These are phyloP conservation scores for Myripristis murdjan DNA, from an alignment of 2,797 vertebrate species.

Conservation along the genomic window DNA sequence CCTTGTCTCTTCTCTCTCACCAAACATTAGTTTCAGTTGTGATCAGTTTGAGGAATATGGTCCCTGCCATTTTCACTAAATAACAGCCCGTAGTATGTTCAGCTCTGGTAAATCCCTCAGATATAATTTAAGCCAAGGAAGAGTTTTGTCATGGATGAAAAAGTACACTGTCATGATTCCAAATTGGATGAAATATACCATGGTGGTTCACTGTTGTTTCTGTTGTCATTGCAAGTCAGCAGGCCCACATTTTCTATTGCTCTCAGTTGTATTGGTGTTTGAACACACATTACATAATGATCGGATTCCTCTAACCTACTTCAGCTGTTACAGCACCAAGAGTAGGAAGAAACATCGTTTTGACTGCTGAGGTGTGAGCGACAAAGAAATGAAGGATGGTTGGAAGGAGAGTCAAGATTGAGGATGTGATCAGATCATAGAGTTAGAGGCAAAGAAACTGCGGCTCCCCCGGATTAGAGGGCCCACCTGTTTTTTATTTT, in stretches of 20 bases:
- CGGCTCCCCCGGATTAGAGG: slow-evolving; percentile 47
- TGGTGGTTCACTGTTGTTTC: neutral
- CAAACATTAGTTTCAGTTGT: neutral
- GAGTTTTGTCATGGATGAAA: neutral
- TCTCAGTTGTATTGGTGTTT: no score
- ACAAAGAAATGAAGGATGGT: neutral
- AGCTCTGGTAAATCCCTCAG: no score
- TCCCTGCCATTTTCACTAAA: neutral
- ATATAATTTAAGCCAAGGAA: no score
- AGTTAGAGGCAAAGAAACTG: slow-evolving; percentile 10
- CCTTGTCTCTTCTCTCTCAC: neutral
- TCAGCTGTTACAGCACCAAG: no score
- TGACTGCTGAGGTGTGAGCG: neutral
- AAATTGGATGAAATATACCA: neutral
- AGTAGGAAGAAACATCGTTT: no score
- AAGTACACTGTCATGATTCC: neutral
- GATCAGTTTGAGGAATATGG: neutral
- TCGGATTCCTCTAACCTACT: no score
- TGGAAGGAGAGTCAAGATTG: neutral
- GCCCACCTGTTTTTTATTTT: slow-evolving; percentile 18
- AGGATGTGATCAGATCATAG: no score
- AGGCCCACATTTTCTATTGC: no score
- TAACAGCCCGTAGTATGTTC: no score
- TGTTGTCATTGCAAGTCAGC: neutral
- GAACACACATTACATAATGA: no score